Conservation (phyloP, 2,888 invertebrate genomes). For the Chelonus formosanus region DNA sequence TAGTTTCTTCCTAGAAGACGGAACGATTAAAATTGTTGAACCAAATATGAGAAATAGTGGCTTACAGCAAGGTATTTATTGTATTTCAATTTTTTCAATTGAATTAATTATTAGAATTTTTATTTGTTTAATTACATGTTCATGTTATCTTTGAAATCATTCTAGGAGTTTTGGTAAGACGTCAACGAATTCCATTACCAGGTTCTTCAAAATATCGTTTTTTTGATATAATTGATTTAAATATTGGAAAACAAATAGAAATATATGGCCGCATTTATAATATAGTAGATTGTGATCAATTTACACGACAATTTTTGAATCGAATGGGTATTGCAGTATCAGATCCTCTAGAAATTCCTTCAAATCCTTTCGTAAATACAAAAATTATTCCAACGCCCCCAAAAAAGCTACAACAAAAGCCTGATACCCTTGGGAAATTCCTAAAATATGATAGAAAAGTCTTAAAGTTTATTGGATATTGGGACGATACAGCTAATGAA, state of each 20-base stretch:
- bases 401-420: conserved; percentile 69
- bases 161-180: conserved; percentile 79
- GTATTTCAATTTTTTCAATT: conserved; percentile 1
- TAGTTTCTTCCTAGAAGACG: conserved; percentile 89
- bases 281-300: conserved; percentile 86
- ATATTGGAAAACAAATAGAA: conserved; percentile 81
- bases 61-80: conserved; percentile 77
- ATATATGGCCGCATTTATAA: conserved; percentile 84
- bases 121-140: too few species aligned
- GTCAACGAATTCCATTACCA: conserved; percentile 83
- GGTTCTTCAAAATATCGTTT: conserved; percentile 78
- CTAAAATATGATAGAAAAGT: conserved; percentile 81
- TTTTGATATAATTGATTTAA: conserved; percentile 86
- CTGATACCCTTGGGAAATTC: conserved; percentile 80
- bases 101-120: conserved; percentile 15
- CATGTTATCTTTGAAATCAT: not conserved
- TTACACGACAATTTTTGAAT: conserved; percentile 85
- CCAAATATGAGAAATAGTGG: conserved; percentile 86
- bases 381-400: conserved; percentile 53
- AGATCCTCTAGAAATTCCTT: conserved; percentile 71
- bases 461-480: conserved; percentile 83
- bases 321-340: conserved; percentile 86
- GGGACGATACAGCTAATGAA: conserved; percentile 85
- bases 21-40: conserved; percentile 87
- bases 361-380: conserved; percentile 60